Base-by-base conservation (phyloP, 2,797 vertebrate species). In the Oreortyx pictus region DNA sequence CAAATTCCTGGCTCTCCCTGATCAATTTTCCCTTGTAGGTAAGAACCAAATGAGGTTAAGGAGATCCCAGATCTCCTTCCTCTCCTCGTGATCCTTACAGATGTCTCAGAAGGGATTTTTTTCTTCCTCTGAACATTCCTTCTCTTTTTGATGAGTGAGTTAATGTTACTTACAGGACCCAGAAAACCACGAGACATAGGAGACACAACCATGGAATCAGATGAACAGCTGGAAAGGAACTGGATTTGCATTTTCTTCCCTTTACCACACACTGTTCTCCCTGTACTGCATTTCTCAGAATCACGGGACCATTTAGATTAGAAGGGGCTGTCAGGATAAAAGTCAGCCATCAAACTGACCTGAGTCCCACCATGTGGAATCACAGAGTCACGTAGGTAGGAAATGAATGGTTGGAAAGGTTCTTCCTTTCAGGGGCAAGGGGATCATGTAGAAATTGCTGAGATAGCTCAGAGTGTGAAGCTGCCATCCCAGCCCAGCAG, bases 1-100 rank as follows among this genome's bases (percentile, higher is more conserved):
- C 57, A 77, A 91, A 74, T 33, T 81, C 61, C 79, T 1, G 0
- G 24, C 41, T 91, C 43, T 79, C 37, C 27, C 37, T 75, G 18
- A 44, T 76, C 29, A 19, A 47, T 85, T 87, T 87, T 92, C 39
- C 44, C 39, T 19, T 62, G 33, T 17, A 88, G 74, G 71, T 89
- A 86, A 90, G 54, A 82, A 83, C 17, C 23, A 79, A 88, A 88
- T 33, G 37, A 88, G 41, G 57, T 29, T 1, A 5, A 92, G 81
- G 61, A 86, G 59, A 24, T 91, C 20, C 25, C 17, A 59, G 78
- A 50, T 88, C 52, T 82, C 59, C 31, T 89, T 29, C 17, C 5
- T 82, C 43, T 80, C 44, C 86, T 92, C 65, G 20, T 68, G 33
- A 74, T 94, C 81, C 57, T 88, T 89, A 57, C 57, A 79, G 23